Conservation (phyloP, 2,888 invertebrate species). For the Agonopterix alstromeriana region DNA sequence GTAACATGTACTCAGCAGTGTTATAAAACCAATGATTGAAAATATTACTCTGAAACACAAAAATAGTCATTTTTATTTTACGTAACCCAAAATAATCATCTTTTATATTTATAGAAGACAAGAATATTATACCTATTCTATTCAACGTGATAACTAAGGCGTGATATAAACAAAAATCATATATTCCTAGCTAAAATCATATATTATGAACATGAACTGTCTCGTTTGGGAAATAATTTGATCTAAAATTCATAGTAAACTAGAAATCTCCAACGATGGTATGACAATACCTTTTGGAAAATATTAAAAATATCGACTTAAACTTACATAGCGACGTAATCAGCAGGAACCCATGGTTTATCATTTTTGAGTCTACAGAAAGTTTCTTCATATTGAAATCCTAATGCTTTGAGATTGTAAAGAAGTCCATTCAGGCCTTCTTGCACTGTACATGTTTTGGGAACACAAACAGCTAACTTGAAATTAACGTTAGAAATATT, state of each 20-base stretch:
- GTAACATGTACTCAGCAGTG: conserved; percentile 17
- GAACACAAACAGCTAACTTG: conserved; percentile 43
- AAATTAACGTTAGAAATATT: conserved; percentile 7
- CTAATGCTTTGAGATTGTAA: conserved; percentile 23
- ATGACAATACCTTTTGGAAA: no score
- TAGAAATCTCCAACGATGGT: no score
- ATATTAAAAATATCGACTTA: neutral
- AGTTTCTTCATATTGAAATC: conserved; percentile 29
- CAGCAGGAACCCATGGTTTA: conserved; percentile 50
- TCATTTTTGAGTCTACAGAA: conserved; percentile 53
- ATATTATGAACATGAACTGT: no score
- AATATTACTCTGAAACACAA: conserved; percentile 16
- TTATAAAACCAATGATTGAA: conserved; percentile 14
- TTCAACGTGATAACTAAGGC: no score
- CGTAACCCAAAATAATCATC: no score
- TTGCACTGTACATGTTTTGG: conserved; percentile 41
- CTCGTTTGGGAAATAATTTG: no score
- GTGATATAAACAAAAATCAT: no score
- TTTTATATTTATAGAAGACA: no score
- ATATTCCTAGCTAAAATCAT: no score
- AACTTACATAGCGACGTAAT: conserved; percentile 56
- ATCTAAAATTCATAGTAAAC: no score
- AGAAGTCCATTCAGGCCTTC: conserved; percentile 30
- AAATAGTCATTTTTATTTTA: neutral
- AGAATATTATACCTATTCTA: no score